Base-by-base conservation (phyloP, 2,113 vertebrate genomes). In the Ceyx margarethae region DNA sequence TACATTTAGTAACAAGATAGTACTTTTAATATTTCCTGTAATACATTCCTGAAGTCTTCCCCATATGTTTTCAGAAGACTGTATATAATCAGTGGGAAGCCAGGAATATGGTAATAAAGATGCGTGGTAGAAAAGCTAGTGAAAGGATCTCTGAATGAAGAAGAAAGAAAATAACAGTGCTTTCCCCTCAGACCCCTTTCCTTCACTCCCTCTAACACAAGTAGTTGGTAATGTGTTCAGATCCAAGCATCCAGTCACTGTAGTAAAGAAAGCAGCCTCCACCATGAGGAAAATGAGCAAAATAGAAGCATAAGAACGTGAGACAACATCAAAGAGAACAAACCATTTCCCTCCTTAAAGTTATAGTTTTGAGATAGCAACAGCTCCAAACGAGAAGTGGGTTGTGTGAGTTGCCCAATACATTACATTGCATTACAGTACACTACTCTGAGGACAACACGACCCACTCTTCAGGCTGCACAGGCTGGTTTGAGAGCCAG, bases 21-120 rank as follows among this genome's bases (percentile, higher is more conserved):
- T 85, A 82, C 40, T 85, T 92, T 82, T 65, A 91, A 65, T 95
- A 94, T 93, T 94, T 91, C 66, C 81, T 85, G 53, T 91, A 94
- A 91, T 73, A 75, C 11, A 3, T 79, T 85, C 91, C 58, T 81
- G 6, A 79, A 72, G 40, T 35, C 53, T 89, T 71, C 81, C 48
- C 85, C 75, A 91, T 94, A 92, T 85, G 92, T 80, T 94, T 93
- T 93, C 90, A 69, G 64, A 85, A 91, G 76, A 46, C 56, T 25
- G 33, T 78, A 54, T 58, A 80, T 50, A 87, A 80, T 73, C 79
- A 90, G 85, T 61, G 60, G 76, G 75, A 91, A 93, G 46, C 76
- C 94, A 87, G 62, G 33, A 87, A 76, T 0, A 3, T 26, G 10
- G 15, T 45, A 87, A 76, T 82, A 82, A 93, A 79, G 42, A 43